Conservation (phyloP, 2,888 invertebrate genomes). For the Ditula angustiorana region DNA sequence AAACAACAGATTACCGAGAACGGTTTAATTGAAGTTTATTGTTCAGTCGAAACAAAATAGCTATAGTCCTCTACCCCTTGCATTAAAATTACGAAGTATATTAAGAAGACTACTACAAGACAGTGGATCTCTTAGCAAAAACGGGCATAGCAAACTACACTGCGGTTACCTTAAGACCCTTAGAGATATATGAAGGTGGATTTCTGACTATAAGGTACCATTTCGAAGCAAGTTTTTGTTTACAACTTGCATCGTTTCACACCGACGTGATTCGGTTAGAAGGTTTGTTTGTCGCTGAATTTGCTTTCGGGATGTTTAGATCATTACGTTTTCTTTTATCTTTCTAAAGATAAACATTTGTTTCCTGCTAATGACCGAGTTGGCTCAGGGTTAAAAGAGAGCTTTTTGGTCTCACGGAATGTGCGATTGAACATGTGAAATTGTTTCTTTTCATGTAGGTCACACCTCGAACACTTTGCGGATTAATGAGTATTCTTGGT, state of each 20-base stretch:
- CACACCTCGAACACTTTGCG: background rate
- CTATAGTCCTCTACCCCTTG: too few relatives aligned
- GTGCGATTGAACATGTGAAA: background rate
- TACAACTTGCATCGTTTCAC: constrained; percentile 3
- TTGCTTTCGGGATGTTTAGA: background rate
- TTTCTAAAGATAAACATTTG: background rate
- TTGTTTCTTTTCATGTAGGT: background rate
- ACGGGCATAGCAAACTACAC: background rate
- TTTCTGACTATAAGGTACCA: too few relatives aligned
- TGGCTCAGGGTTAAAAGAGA: constrained; percentile 6
- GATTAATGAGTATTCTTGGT: background rate
- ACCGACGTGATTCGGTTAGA: background rate
- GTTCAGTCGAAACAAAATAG: too few relatives aligned
- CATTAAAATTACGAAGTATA: too few relatives aligned
- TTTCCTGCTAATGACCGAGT: background rate
- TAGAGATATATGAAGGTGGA: too few relatives aligned
- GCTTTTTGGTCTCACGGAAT: background rate
- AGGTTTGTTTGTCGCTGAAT: background rate
- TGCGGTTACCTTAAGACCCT: background rate
- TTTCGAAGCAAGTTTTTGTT: background rate
- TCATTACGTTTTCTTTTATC: background rate
- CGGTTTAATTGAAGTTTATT: too few relatives aligned
- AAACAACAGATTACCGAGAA: too few relatives aligned
- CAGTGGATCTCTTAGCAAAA: background rate
- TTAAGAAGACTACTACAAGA: too few relatives aligned